Conservation (phyloP, 2,113 vertebrate species). For the Cyprinodon brontotheroides region DNA sequence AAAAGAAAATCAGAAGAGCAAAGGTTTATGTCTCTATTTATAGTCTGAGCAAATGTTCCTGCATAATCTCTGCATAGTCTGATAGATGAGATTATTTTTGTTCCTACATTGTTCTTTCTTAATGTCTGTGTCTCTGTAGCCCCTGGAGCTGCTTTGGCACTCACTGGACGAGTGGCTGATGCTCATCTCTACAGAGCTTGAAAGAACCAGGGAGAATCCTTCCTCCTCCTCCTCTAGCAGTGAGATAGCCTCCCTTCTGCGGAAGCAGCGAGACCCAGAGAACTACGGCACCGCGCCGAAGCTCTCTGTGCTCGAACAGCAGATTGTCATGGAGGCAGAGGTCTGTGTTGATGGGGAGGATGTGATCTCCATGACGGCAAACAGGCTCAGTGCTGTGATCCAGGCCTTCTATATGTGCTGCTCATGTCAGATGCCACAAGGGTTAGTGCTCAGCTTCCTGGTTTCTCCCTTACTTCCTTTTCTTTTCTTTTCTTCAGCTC, state of each 20-base stretch:
- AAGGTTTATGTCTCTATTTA: neutral
- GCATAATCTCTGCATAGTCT: neutral
- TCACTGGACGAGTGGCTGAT: conserved; percentile 98
- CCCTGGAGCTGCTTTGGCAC: conserved; percentile 96
- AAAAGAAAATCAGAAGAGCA: neutral
- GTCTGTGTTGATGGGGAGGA: conserved; percentile 89
- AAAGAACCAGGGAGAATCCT: conserved; percentile 85
- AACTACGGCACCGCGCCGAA: conserved; percentile 21
- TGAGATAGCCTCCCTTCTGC: conserved; percentile 82
- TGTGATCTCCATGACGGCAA: conserved; percentile 97
- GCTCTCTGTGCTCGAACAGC: conserved; percentile 53
- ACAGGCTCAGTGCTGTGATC: conserved; percentile 95
- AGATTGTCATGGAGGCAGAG: conserved; percentile 81
- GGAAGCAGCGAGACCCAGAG: conserved; percentile 86
- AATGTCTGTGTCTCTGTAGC: conserved; percentile 75
- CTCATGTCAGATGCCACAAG: conserved; percentile 97
- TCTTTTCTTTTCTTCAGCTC: too few relatives aligned
- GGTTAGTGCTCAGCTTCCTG: conserved; percentile 64
- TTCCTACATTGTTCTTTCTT: neutral
- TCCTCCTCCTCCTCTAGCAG: conserved; percentile 67
- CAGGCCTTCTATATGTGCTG: conserved; percentile 99
- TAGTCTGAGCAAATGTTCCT: neutral
- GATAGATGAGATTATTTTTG: neutral
- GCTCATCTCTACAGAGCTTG: conserved; percentile 94
- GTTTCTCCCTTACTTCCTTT: too few relatives aligned